These are phyloP conservation scores for Hydroisotoma schaefferi DNA, from an alignment of 2,888 invertebrate genomes.

Conservation along the genomic window DNA sequence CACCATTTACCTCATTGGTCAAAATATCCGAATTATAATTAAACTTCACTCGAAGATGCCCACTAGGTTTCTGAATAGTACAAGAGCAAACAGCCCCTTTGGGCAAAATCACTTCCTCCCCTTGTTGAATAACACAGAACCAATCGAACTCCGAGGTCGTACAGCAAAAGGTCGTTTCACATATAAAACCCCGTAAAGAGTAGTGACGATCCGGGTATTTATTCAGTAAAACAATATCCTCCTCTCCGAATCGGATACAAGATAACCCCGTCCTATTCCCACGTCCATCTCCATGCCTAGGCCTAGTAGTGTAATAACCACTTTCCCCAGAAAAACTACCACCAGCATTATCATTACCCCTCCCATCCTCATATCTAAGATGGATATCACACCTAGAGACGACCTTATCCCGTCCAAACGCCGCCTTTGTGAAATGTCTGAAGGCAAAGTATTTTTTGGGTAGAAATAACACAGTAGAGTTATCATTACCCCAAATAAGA, in stretches of 20 bases:
- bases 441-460: conserved; percentile 39
- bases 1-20: no score
- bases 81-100: conserved; percentile 4
- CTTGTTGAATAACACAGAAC: not conserved
- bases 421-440: conserved; percentile 30
- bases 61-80: no score
- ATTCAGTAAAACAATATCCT: conserved; percentile 24
- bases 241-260: conserved; percentile 26
- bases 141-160: conserved; percentile 21
- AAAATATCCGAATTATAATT: no score
- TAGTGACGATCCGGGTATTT: not conserved
- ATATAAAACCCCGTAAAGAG: conserved; percentile 2
- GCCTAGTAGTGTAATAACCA: not conserved
- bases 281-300: not conserved
- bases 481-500: conserved; percentile 38
- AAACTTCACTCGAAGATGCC: no score
- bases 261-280: not conserved
- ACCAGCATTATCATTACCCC: no score
- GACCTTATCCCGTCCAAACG: not conserved
- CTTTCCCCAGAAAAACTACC: conserved; percentile 20
- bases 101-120: not conserved
- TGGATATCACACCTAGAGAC: not conserved
- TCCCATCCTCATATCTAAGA: not conserved
- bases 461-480: conserved; percentile 14
- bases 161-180: conserved; percentile 24